Percentiles rank a stretch among this genome's conserved stretches.
Conservation (phyloP, 2,797 vertebrate genomes). For the Silurus aristotelis region DNA sequence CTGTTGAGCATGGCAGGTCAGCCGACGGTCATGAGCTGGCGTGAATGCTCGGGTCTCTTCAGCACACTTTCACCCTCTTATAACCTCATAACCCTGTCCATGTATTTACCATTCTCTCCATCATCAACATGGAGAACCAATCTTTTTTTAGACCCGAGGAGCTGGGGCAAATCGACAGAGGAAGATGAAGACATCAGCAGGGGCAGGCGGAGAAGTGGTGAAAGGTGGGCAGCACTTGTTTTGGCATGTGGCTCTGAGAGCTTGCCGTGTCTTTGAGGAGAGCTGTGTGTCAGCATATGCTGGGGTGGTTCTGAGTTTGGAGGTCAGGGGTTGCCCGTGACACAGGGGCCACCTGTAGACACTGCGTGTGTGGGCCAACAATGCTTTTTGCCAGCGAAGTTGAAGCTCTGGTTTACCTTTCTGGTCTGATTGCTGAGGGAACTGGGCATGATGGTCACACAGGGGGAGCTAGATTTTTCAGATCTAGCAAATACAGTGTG, state of each 20-base stretch:
- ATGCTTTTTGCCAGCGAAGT: not conserved
- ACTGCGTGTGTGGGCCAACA: conserved; percentile 21
- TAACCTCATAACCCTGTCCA: conserved; percentile 25
- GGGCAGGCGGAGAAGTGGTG: conserved; percentile 37
- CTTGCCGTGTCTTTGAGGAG: conserved; percentile 12
- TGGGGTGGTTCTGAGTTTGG: conserved; percentile 18
- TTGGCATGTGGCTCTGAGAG: conserved; percentile 39
- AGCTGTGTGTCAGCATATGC: conserved; percentile 32
- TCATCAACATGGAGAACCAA: conserved; percentile 21
- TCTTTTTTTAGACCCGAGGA: conserved; percentile 53
- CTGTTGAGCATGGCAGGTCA: conserved; percentile 76
- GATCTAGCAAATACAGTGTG: not conserved
- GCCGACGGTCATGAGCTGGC: conserved; percentile 75
- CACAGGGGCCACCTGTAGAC: conserved; percentile 17
- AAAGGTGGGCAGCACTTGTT: conserved; percentile 45
- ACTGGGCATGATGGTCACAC: not conserved
- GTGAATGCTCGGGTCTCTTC: conserved; percentile 60
- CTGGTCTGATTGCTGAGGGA: not conserved
- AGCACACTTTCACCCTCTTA: conserved; percentile 56
- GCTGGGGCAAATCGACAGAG: conserved; percentile 25
- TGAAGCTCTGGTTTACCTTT: not conserved
- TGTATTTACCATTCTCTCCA: conserved; percentile 46
- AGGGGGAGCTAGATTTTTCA: not conserved
- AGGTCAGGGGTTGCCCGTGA: not conserved
- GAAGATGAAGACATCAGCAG: conserved; percentile 50